These are phyloP conservation scores for Nineta flava DNA, from an alignment of 2,888 invertebrate species.

Conservation along the genomic window DNA sequence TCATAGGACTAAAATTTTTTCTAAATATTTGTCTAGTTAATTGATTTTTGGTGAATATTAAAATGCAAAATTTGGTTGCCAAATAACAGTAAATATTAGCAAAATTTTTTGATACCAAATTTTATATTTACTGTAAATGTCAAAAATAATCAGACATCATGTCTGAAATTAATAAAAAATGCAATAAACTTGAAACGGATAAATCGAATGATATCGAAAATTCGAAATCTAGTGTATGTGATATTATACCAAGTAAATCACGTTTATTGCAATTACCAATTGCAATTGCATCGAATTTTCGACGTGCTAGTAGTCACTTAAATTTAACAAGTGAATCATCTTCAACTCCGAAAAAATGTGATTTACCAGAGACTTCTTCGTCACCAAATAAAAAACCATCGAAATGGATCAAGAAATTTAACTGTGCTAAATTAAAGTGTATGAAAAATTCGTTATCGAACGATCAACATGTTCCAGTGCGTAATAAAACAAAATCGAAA, in stretches of 20 bases:
- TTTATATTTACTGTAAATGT: too few species aligned
- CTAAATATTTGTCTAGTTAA: too few species aligned
- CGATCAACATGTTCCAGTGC: conserved; percentile 5
- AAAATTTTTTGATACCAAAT: too few species aligned
- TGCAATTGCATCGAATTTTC: conserved; percentile 2
- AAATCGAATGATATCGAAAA: neutral
- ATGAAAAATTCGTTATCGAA: conserved; percentile 14
- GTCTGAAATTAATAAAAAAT: neutral
- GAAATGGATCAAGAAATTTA: conserved; percentile 26
- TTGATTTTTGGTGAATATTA: too few species aligned
- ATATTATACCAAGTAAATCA: neutral
- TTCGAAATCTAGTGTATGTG: neutral
- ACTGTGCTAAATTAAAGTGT: conserved; percentile 22
- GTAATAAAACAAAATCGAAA: neutral
- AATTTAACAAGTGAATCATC: neutral
- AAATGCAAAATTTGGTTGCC: too few species aligned
- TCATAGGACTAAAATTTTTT: too few species aligned
- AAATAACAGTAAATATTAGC: too few species aligned
- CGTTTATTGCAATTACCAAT: neutral
- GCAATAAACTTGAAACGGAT: neutral
- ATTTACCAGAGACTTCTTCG: neutral
- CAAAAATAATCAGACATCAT: neutral
- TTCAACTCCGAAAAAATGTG: neutral
- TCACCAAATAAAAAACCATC: conserved; percentile 20
- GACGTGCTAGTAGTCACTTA: neutral